Percentiles rank a stretch among this genome's conserved stretches.
Evolutionary conservation across 2,888 invertebrate species (phyloP).

Genomic region (Folsomia manolachei): DNA sequence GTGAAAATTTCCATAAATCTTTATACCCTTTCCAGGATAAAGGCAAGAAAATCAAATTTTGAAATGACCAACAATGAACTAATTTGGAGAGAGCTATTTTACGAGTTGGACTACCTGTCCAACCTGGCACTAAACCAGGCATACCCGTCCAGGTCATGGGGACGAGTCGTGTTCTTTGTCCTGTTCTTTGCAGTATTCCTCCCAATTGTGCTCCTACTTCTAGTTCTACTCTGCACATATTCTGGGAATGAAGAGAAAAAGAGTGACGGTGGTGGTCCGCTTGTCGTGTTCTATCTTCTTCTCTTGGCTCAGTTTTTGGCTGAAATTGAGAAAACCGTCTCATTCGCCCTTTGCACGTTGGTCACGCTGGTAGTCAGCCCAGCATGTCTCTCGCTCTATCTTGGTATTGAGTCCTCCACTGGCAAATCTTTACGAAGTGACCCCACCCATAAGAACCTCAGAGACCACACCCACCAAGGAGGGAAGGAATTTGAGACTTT

Average conservation of each 20-base stretch:
- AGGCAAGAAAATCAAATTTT: no score
- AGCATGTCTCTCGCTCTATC: slow-evolving; percentile 36
- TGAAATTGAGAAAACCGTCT: slow-evolving; percentile 34
- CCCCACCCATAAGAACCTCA: slow-evolving; percentile 5
- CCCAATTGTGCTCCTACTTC: background rate
- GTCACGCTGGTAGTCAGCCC: slow-evolving; percentile 36
- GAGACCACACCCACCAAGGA: background rate
- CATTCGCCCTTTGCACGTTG: slow-evolving; percentile 41
- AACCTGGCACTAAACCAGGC: background rate
- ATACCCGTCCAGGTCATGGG: no score
- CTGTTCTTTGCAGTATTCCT: background rate
- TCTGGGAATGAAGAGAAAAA: background rate
- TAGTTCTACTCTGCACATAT: no score
- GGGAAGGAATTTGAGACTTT: no score
- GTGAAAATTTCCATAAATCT: no score
- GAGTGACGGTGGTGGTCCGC: background rate
- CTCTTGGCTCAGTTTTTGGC: background rate
- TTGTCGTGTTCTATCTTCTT: no score
- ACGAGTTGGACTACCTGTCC: background rate
- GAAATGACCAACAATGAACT: no score
- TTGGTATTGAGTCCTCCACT: slow-evolving; percentile 17
- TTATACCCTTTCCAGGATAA: no score
- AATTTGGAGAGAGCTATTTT: background rate
- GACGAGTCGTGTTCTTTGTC: background rate
- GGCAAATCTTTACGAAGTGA: no score